Conservation (phyloP, 2,797 vertebrate genomes). For the Sarcophilus harrisii region DNA sequence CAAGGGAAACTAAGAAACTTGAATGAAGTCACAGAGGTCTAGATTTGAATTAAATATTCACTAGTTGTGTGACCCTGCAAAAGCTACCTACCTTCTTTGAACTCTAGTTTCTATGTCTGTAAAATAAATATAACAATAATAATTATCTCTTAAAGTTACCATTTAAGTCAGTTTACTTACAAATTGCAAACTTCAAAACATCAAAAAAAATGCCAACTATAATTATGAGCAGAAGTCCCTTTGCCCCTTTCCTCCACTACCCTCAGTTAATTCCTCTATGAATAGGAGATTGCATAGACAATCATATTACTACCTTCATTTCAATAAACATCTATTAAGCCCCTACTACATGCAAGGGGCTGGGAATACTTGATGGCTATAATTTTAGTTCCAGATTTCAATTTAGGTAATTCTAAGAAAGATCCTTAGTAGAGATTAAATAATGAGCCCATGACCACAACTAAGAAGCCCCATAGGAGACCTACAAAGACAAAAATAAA, state of each 20-base stretch:
- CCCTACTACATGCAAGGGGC: not conserved
- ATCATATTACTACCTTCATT: not conserved
- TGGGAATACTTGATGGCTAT: not conserved
- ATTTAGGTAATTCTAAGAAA: not conserved
- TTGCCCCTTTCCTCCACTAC: not conserved
- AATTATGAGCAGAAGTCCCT: not conserved
- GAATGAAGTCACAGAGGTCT: not conserved
- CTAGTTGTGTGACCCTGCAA: not conserved
- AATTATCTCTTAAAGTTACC: not conserved
- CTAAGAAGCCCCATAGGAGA: not conserved
- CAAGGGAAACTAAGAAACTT: not conserved
- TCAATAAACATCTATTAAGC: not conserved
- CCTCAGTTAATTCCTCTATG: not conserved
- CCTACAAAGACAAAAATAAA: not conserved
- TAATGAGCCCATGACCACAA: not conserved
- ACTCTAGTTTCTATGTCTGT: not conserved
- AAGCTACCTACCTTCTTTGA: not conserved
- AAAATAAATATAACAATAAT: not conserved
- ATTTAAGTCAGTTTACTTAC: not conserved
- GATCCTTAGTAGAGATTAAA: not conserved
- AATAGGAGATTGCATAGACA: not conserved
- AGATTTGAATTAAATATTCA: not conserved
- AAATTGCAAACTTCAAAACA: not conserved
- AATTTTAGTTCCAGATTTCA: not conserved
- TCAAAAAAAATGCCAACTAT: not conserved